Percentiles rank a stretch among this genome's conserved stretches.
Conservation (phyloP, 2,113 vertebrate genomes). For the Pholis gunnellus region DNA sequence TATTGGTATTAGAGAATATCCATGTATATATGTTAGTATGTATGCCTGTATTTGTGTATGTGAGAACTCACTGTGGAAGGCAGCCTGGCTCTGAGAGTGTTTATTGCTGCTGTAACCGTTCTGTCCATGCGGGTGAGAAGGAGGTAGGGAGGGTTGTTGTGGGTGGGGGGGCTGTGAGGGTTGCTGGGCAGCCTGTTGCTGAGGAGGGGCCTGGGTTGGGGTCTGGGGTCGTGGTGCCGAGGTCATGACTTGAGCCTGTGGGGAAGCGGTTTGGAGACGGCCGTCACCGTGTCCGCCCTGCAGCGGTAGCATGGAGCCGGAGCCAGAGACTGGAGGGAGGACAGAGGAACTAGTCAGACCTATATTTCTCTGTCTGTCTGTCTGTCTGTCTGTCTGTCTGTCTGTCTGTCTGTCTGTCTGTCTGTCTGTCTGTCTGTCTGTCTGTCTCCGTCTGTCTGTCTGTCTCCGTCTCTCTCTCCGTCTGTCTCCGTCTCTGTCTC, state of each 20-base stretch:
- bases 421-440: no score
- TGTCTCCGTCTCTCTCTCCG: no score
- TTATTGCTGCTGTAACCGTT: conserved; percentile 71
- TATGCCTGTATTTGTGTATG: neutral
- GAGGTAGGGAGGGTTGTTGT: conserved; percentile 61
- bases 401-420: no score
- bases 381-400: no score
- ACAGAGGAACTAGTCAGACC: neutral
- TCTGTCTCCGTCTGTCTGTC: no score
- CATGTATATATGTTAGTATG: neutral
- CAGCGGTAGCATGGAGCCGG: conserved; percentile 79
- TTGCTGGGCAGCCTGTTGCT: conserved; percentile 68
- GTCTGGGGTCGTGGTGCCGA: conserved; percentile 70
- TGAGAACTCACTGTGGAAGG: conserved; percentile 81
- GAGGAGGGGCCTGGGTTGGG: conserved; percentile 72
- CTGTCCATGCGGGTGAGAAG: conserved; percentile 60
- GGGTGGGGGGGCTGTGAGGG: conserved; percentile 61
- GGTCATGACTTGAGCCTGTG: conserved; percentile 80
- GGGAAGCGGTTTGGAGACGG: conserved; percentile 77
- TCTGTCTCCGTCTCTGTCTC: no score
- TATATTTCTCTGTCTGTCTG: neutral
- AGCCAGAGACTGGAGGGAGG: conserved; percentile 60
- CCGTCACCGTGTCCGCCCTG: conserved; percentile 74
- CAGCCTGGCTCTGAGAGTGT: conserved; percentile 70
- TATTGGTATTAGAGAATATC: neutral